phyloP scores from a whole-genome alignment of 2,797 vertebrate species.

The Stomatorhinus walkeri region DNA sequence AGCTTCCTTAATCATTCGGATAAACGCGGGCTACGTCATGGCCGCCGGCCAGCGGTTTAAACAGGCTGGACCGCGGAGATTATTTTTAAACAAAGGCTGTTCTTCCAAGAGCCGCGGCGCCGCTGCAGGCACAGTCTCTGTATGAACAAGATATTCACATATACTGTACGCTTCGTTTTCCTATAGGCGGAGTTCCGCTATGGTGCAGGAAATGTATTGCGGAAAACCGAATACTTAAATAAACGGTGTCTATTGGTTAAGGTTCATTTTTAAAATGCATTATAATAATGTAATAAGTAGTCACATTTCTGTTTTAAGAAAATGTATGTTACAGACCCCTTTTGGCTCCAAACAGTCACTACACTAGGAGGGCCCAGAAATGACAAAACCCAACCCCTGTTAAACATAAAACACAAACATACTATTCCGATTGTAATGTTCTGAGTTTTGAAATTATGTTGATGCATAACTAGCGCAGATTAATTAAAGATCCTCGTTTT shows the following conservation, averaged over 20 bases:
- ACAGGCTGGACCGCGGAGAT: background rate
- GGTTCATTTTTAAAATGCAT: background rate
- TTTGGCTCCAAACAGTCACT: background rate
- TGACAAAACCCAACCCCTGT: background rate
- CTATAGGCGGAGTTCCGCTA: background rate
- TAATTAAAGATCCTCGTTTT: background rate
- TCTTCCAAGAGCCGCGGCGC: background rate
- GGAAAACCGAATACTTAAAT: background rate
- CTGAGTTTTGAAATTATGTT: background rate
- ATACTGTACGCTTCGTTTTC: background rate
- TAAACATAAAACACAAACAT: background rate
- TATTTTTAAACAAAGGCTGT: background rate
- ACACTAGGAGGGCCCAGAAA: background rate
- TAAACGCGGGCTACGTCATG: background rate
- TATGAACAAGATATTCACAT: background rate
- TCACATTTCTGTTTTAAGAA: background rate
- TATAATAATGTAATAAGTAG: background rate
- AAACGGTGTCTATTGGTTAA: background rate
- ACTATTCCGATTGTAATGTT: background rate
- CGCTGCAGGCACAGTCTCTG: background rate
- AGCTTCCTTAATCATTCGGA: conserved; percentile 12
- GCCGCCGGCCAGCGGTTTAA: background rate
- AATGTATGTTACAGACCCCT: background rate
- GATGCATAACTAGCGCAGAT: background rate
- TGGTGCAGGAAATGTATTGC: background rate